Evolutionary conservation across 1,140 invertebrate species (phyloP).

Genomic region (Bombus terrestris): DNA sequence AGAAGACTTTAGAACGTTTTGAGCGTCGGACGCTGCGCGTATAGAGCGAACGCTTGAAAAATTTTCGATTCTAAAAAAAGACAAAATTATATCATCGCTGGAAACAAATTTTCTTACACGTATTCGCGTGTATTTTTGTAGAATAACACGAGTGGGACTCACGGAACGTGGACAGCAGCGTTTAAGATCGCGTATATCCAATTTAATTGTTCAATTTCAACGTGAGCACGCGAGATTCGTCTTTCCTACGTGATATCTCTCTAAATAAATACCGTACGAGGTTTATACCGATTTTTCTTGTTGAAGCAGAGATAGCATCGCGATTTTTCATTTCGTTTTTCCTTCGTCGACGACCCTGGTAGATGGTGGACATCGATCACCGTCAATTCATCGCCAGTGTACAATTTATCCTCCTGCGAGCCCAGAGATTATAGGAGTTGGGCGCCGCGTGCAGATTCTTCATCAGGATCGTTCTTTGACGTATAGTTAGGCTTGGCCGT

Average conservation of each 20-base stretch:
- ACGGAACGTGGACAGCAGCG: background rate
- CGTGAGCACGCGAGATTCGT: background rate
- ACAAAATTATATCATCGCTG: too few species aligned
- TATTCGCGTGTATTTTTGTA: background rate
- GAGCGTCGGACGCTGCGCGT: too few species aligned
- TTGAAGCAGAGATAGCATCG: constrained; percentile 14
- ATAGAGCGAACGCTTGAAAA: too few species aligned
- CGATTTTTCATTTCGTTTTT: constrained; percentile 31
- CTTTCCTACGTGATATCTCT: background rate
- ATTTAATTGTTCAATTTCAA: background rate
- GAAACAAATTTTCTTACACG: too few species aligned
- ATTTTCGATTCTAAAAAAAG: too few species aligned
- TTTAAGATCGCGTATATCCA: background rate
- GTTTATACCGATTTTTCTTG: constrained; percentile 29
- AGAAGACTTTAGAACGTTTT: too few species aligned
- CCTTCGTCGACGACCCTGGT: constrained; percentile 21
- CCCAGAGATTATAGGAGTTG: constrained; percentile 44
- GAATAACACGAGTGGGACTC: background rate
- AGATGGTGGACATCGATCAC: constrained; percentile 50
- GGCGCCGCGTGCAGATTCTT: constrained; percentile 36
- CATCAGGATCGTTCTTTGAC: constrained; percentile 46
- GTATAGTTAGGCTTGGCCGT: constrained; percentile 26
- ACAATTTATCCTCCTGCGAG: constrained; percentile 49
- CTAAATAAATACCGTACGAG: constrained; percentile 25
- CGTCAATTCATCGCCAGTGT: constrained; percentile 46